Evolutionary conservation across 2,797 vertebrate species (phyloP).

Genomic region (Gallinago nigripennis): DNA sequence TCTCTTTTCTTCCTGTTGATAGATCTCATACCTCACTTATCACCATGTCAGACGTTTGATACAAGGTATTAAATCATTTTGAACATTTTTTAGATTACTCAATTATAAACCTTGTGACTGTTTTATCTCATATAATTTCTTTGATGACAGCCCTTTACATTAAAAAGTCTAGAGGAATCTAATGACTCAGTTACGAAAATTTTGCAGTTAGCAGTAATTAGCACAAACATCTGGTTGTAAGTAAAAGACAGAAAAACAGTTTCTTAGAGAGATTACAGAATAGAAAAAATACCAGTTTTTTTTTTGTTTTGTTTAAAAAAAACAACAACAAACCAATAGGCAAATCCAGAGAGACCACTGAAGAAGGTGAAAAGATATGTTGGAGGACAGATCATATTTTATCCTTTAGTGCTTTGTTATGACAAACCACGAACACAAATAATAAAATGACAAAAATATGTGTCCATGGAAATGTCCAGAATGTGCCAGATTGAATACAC

Average conservation of each 20-base stretch:
- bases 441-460: not conserved
- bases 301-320: not conserved
- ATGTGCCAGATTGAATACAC: not conserved
- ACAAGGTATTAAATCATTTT: constrained; percentile 51
- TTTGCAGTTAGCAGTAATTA: constrained; percentile 28
- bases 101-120: constrained; percentile 41
- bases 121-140: constrained; percentile 56
- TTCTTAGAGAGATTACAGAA: not conserved
- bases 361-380: not conserved
- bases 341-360: not conserved
- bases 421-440: not conserved
- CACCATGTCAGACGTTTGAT: constrained; percentile 30
- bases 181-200: constrained; percentile 41
- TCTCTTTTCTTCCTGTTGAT: constrained; percentile 57
- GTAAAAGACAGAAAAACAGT: not conserved
- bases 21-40: constrained; percentile 63
- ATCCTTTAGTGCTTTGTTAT: not conserved
- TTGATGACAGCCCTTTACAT: constrained; percentile 29
- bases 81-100: constrained; percentile 62
- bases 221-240: not conserved
- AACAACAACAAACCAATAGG: not conserved
- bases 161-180: constrained; percentile 28
- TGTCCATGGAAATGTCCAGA: not conserved
- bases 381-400: not conserved
- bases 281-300: not conserved